Base-by-base conservation (phyloP, 2,888 invertebrate species). In the Neria commutata region DNA sequence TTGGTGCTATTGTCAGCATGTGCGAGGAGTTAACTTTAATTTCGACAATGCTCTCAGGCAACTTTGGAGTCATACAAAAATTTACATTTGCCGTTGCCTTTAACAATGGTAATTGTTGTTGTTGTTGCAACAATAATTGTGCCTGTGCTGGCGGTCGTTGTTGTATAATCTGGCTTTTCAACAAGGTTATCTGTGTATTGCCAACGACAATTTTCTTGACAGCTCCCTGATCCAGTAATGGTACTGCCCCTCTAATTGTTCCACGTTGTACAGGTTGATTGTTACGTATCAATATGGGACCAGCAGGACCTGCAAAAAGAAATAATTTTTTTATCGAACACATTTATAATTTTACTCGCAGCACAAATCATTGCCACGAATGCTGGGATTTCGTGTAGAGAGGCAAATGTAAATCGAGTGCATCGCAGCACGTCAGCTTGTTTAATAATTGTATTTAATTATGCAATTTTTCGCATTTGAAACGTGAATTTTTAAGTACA, bases 141-240 rank as follows among this genome's bases (percentile, higher is more conserved):
- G 29, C 5, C 29, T 29, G 11, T 37, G 6, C 14, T 37, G 8
- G 37, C 8, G 37, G 14, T 37, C 14, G 11, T 29, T 29, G 58
- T 54, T 23, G 61, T 54, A 24, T 56, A 46, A 10, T 60, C 26
- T 47, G 53, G 37, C 21, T 8, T 37, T 37, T 37, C 37, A 37
- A n/a, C 37, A 37, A 37, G 6, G 42, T 19, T 21, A 17, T 5
- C 42, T 17, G 42, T 21, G 42, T 42, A 42, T 42, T 59, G 34
- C 65, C 64, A 29, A 62, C 60, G 10, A 65, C 55, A 11, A 66
- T 64, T 61, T 67, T 61, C 55, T 67, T 68, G 16, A 66, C 58
- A 10, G 63, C 37, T 25, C 66, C 67, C 0, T 56, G 51, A 56
- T 63, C 64, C 6, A 58, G 46, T 23, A 56, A 14, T 47, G 40